These are phyloP conservation scores for Tympanoctomys barrerae DNA, from an alignment of 2,797 vertebrate species.

Conservation along the genomic window DNA sequence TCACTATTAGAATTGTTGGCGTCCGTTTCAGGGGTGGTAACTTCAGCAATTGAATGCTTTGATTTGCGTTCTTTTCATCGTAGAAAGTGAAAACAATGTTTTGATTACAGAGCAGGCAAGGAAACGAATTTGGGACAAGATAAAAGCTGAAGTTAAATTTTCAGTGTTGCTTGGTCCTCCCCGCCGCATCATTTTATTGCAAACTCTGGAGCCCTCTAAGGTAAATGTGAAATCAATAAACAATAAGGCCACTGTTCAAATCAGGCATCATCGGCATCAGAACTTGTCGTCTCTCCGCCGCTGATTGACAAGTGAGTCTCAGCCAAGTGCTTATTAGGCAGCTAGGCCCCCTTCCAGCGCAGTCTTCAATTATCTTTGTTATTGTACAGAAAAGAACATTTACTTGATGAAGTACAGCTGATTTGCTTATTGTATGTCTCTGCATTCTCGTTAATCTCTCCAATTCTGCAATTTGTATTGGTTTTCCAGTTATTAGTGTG, in stretches of 20 bases:
- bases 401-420: constrained; percentile 77
- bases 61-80: constrained; percentile 35
- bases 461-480: constrained; percentile 66
- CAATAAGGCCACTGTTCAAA: constrained; percentile 66
- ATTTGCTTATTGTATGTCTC: constrained; percentile 77
- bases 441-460: constrained; percentile 67
- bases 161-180: neutral
- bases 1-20: neutral
- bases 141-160: constrained; percentile 54
- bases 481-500: constrained; percentile 75
- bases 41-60: constrained; percentile 6
- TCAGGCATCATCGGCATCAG: constrained; percentile 58
- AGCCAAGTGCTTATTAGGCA: constrained; percentile 75
- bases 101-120: constrained; percentile 42
- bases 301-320: constrained; percentile 75
- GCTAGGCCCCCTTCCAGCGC: constrained; percentile 65
- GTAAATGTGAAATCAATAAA: constrained; percentile 77
- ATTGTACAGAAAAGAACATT: constrained; percentile 69
- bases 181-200: neutral
- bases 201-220: constrained; percentile 11
- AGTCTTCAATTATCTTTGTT: constrained; percentile 80
- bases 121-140: constrained; percentile 16
- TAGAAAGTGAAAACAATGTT: constrained; percentile 34
- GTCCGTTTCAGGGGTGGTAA: neutral
- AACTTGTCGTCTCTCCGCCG: constrained; percentile 62